phyloP scores from a whole-genome alignment of 2,113 vertebrate genomes.

The Excalfactoria chinensis region DNA sequence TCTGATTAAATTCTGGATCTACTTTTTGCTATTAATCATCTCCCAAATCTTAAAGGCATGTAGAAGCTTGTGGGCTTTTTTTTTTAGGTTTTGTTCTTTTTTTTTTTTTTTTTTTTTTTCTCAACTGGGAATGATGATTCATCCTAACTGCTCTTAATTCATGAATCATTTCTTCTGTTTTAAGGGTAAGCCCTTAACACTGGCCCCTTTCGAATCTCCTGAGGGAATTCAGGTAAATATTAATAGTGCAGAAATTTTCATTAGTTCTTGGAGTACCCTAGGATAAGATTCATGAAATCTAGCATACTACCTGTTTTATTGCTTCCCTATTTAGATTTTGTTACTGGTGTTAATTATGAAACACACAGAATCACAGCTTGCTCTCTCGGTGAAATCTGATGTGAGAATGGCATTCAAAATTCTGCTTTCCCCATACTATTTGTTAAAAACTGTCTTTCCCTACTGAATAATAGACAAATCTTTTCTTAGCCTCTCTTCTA shows the following conservation, averaged over 20 bases:
- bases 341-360: not conserved
- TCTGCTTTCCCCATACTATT: not conserved
- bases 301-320: not conserved
- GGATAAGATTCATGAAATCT: not conserved
- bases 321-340: not conserved
- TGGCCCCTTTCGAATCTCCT: not conserved
- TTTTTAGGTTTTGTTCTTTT: not conserved
- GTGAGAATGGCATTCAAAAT: not conserved
- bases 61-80: not conserved
- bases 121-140: not conserved
- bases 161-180: not conserved
- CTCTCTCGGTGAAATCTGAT: not conserved
- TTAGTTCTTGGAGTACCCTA: not conserved
- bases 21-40: constrained; percentile 10
- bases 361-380: not conserved
- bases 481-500: constrained; percentile 2
- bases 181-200: not conserved
- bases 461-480: not conserved
- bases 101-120: not conserved
- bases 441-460: constrained; percentile 3
- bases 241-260: not conserved
- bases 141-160: not conserved
- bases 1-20: not conserved
- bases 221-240: not conserved
- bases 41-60: not conserved